Conservation (phyloP, 2,113 vertebrate species). For the Thunnus maccoyii region DNA sequence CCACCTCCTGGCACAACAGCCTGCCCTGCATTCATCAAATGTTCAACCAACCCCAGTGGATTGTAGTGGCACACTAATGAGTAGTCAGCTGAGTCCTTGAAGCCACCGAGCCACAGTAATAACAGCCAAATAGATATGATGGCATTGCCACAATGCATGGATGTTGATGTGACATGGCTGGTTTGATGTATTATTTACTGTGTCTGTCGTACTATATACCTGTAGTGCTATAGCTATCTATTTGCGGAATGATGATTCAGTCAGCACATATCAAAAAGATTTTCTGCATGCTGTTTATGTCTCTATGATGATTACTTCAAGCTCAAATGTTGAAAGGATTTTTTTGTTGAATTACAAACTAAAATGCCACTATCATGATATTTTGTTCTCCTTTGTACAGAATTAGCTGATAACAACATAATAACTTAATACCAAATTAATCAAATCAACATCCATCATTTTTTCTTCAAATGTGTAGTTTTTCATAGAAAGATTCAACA, state of each 20-base stretch:
- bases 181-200: background rate
- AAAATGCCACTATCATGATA: background rate
- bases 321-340: too few species aligned
- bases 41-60: slow-evolving; percentile 36
- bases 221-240: background rate
- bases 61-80: slow-evolving; percentile 51
- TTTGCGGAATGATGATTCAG: slow-evolving; percentile 2
- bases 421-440: too few species aligned
- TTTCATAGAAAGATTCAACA: too few species aligned
- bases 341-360: background rate
- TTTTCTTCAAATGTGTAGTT: too few species aligned
- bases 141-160: background rate
- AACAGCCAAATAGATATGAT: slow-evolving; percentile 29
- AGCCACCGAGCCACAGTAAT: slow-evolving; percentile 3
- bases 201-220: background rate
- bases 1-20: slow-evolving; percentile 23
- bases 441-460: too few species aligned
- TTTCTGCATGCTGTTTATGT: too few species aligned
- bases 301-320: too few species aligned
- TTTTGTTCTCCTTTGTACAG: too few species aligned
- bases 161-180: background rate
- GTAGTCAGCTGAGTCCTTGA: slow-evolving; percentile 37
- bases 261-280: too few species aligned
- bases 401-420: background rate
- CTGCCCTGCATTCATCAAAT: slow-evolving; percentile 50